Evolutionary conservation across 2,113 vertebrate species (phyloP), one percentile per base, ranked within the genome.

Genomic region (Gyps fulvus): DNA sequence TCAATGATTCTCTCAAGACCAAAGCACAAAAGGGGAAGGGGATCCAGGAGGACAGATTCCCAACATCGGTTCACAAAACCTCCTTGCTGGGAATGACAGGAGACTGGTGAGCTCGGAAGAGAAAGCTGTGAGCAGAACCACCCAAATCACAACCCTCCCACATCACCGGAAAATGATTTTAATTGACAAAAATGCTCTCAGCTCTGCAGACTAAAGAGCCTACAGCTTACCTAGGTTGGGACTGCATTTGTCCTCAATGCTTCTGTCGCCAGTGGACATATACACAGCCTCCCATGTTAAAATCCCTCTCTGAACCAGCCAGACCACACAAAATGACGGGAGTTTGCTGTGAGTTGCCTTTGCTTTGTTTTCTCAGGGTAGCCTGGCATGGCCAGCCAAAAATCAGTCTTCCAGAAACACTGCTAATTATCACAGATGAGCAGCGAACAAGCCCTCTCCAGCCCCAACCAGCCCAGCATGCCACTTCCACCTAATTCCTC

Each of bases 251-350:
- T 8, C 27, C 55, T 29, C 47, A 13, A 1, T 1, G 20, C 45
- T 47, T 11, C 45, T 13, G 17, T 22, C 20, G 13, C n/a, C 86
- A 29, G 66, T 2, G 62, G 81, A 55, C 11, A 22, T 1, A 17
- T 2, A 17, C 12, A 5, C 21, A 43, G 62, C 13, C 55, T 50
- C 63, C 16, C 9, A 8, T 2, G 7, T 13, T 31, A 31, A 52
- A 65, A 65, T 2, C 76, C 63, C 63, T 27, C 63, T 17, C 77
- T 29, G 50, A 54, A 25, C 34, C 77, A 70, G 25, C 34, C 82
- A 82, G 70, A 6, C 29, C 38, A 54, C 38, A 15, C 50, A 42
- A 47, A 82, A 47, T 2, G 3, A 25, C 0, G 0, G 58, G 59
- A 18, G 7, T 42, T 49, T 54, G 77, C 25, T 45, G 15, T 6